Conservation (phyloP, 1,140 invertebrate genomes). For the Atta cephalotes region DNA sequence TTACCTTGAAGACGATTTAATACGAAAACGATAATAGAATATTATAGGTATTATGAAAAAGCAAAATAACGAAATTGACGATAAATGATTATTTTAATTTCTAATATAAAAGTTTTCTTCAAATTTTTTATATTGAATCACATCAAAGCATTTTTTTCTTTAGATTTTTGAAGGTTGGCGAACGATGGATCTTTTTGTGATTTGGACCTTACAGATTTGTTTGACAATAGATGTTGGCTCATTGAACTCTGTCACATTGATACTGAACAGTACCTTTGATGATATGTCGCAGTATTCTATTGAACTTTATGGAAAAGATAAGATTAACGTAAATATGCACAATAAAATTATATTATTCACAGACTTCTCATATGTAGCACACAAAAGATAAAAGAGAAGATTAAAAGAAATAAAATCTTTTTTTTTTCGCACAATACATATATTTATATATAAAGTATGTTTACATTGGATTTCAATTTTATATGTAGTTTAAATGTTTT, state of each 20-base stretch:
- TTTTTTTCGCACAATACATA: neutral
- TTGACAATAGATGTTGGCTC: constrained; percentile 90
- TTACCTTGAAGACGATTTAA: too few species aligned
- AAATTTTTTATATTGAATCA: neutral
- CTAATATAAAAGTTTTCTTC: neutral
- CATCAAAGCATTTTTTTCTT: neutral
- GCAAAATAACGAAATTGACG: neutral
- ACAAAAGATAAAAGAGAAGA: neutral
- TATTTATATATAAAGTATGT: too few species aligned
- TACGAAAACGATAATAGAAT: too few species aligned
- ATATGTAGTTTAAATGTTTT: neutral
- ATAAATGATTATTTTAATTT: neutral
- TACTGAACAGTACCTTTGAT: too few species aligned
- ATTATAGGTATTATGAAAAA: neutral
- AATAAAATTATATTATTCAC: too few species aligned
- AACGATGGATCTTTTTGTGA: constrained; percentile 19
- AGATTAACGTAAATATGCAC: neutral
- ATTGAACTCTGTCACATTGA: constrained; percentile 92
- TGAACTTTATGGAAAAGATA: constrained; percentile 91
- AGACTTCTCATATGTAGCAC: too few species aligned
- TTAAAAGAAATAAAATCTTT: neutral
- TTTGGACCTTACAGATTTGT: constrained; percentile 90
- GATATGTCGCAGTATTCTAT: constrained; percentile 85
- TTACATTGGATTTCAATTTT: neutral
- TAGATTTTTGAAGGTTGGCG: constrained; percentile 26